Percentiles rank a stretch among this genome's conserved stretches.
Conservation (phyloP, 2,797 vertebrate genomes). For the Rhynchonycteris naso region DNA sequence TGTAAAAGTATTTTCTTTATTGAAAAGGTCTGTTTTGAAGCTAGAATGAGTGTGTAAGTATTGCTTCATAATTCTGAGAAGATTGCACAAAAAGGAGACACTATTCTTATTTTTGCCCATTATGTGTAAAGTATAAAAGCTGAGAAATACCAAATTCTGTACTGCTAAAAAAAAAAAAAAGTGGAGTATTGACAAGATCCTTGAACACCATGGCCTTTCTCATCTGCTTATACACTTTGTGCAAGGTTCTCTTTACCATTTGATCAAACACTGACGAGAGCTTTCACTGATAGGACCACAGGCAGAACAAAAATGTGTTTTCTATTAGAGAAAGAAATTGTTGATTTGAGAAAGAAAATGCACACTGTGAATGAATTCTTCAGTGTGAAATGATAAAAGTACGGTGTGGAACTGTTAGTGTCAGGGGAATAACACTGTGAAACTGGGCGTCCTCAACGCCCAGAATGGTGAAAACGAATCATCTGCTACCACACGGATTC, state of each 20-base stretch:
- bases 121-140: background rate
- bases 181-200: background rate
- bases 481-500: background rate
- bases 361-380: background rate
- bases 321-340: background rate
- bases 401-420: background rate
- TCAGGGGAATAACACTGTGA: background rate
- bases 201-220: background rate
- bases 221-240: background rate
- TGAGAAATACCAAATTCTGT: background rate
- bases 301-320: background rate
- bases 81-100: background rate
- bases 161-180: background rate
- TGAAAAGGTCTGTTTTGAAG: background rate
- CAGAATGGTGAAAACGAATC: background rate
- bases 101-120: background rate
- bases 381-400: background rate
- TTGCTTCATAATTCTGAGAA: background rate
- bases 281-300: background rate
- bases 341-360: background rate
- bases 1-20: background rate
- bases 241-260: background rate
- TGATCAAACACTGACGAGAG: background rate
- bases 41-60: background rate
- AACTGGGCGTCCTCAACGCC: background rate